These are phyloP conservation scores for Mobula hypostoma DNA, from an alignment of 2,113 vertebrate species.

Conservation along the genomic window DNA sequence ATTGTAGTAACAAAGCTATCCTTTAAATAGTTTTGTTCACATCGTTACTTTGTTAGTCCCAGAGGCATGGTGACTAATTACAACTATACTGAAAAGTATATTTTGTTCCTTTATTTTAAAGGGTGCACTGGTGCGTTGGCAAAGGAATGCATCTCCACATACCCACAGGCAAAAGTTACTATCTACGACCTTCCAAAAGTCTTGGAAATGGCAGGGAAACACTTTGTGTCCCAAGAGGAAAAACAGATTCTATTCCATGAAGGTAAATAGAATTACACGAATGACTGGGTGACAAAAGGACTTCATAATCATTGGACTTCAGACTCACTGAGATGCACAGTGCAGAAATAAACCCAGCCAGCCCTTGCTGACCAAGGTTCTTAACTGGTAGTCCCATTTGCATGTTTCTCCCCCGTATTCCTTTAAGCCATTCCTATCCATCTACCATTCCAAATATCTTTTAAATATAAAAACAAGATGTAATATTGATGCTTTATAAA, in stretches of 20 bases:
- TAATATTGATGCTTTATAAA: too few relatives aligned
- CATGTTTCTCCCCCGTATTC: too few relatives aligned
- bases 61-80: not conserved
- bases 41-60: not conserved
- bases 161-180: conserved; percentile 64
- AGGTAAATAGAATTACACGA: conserved; percentile 52
- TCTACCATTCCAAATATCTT: too few relatives aligned
- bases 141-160: conserved; percentile 58
- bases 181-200: conserved; percentile 77
- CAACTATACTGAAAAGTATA: not conserved
- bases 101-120: conserved; percentile 43
- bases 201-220: conserved; percentile 52
- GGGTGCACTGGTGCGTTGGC: conserved; percentile 81
- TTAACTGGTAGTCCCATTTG: too few relatives aligned
- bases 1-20: not conserved
- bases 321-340: too few relatives aligned
- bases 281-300: not conserved
- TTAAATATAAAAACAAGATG: too few relatives aligned
- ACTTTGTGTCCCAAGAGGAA: conserved; percentile 55
- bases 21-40: not conserved
- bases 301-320: not conserved
- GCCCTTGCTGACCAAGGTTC: too few relatives aligned
- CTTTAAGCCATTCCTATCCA: too few relatives aligned
- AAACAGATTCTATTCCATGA: conserved; percentile 57
- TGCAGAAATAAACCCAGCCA: too few relatives aligned